Percentiles rank a stretch among this genome's conserved stretches.
phyloP scores from a whole-genome alignment of 2,888 invertebrate genomes.

The Phymatocera aterrima region DNA sequence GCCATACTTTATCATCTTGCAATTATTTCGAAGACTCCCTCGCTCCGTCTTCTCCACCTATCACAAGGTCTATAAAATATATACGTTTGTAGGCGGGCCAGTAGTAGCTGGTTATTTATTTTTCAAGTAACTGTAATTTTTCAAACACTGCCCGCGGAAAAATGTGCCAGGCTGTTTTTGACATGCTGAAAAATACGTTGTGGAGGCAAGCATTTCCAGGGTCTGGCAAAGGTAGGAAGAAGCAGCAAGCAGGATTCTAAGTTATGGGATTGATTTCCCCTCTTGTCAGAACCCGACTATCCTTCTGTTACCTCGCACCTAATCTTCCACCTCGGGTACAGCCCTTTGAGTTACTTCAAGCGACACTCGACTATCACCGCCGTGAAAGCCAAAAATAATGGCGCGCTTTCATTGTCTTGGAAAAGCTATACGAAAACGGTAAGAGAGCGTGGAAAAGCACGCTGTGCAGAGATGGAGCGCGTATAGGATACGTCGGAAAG shows the following conservation, averaged over 20 bases:
- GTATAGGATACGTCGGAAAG: neutral
- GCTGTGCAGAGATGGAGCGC: neutral
- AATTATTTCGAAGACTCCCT: constrained; percentile 61
- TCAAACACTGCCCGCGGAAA: constrained; percentile 67
- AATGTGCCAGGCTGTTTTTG: constrained; percentile 70
- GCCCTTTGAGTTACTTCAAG: constrained; percentile 32
- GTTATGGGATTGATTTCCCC: constrained; percentile 62
- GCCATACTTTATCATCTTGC: constrained; percentile 63
- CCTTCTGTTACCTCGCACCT: constrained; percentile 53
- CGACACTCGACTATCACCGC: constrained; percentile 37
- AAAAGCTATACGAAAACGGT: neutral
- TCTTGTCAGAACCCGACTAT: constrained; percentile 53
- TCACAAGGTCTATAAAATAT: constrained; percentile 61
- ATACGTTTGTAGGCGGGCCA: constrained; percentile 63
- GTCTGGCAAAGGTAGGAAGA: constrained; percentile 53
- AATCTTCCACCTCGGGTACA: constrained; percentile 46
- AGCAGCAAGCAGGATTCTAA: constrained; percentile 55
- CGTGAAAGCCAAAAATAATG: constrained; percentile 38
- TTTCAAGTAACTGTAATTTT: constrained; percentile 70
- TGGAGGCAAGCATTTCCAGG: constrained; percentile 57
- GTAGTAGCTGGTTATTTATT: constrained; percentile 67
- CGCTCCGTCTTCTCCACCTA: constrained; percentile 50
- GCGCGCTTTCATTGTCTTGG: constrained; percentile 27
- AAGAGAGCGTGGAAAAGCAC: constrained; percentile 1
- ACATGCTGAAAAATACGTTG: constrained; percentile 69